Percentiles rank a stretch among this genome's conserved stretches.
These are phyloP conservation scores for Drosophila nasuta DNA, from an alignment of 1,140 invertebrate species.

Conservation along the genomic window DNA sequence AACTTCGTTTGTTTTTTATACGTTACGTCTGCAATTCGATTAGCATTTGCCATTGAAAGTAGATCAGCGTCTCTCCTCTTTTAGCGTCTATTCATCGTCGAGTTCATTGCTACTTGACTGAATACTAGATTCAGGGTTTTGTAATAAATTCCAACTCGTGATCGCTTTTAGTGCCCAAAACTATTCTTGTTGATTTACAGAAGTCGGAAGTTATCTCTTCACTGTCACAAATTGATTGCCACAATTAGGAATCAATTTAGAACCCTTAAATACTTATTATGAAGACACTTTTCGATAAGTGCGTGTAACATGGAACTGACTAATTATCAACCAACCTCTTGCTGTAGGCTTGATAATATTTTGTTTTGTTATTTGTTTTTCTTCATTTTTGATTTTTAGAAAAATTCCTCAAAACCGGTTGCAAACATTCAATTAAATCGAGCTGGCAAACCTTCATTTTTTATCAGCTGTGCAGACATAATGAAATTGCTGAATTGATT, in stretches of 20 bases:
- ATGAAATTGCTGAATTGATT: slow-evolving; percentile 23
- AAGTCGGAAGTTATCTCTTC: slow-evolving; percentile 11
- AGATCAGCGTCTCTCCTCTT: slow-evolving; percentile 19
- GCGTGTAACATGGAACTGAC: not conserved
- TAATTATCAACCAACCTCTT: not conserved
- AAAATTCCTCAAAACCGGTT: slow-evolving; percentile 48
- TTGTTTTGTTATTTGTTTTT: not conserved
- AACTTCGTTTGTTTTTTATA: slow-evolving; percentile 8
- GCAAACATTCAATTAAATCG: not conserved
- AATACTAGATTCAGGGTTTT: slow-evolving; percentile 10
- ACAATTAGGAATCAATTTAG: slow-evolving; percentile 12
- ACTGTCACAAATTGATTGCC: not conserved
- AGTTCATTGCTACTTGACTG: slow-evolving; percentile 25
- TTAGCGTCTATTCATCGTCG: not conserved
- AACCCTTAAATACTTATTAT: not conserved
- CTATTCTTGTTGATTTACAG: not conserved
- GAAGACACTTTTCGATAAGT: not conserved
- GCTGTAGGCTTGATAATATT: not conserved
- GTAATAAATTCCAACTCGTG: slow-evolving; percentile 1
- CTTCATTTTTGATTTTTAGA: too few relatives aligned
- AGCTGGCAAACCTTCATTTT: slow-evolving; percentile 11
- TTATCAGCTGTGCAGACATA: not conserved
- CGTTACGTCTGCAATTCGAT: slow-evolving; percentile 7
- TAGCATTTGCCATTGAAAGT: slow-evolving; percentile 40
- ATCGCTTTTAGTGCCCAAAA: not conserved